These are phyloP conservation scores for Netelia fuscicornis DNA, from an alignment of 2,888 invertebrate species.

Conservation along the genomic window DNA sequence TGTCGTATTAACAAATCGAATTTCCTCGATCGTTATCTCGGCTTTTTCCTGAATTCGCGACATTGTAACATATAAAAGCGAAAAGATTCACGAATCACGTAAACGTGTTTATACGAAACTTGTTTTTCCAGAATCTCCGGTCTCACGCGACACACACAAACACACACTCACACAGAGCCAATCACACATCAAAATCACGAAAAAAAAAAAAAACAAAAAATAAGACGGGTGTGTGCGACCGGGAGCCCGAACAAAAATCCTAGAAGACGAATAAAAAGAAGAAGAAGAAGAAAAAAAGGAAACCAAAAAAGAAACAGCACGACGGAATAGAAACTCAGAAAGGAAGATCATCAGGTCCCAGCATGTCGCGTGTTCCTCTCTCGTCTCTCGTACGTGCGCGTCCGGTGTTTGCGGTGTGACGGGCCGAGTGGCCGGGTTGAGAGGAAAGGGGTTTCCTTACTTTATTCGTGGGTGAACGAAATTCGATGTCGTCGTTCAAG, in stretches of 20 bases:
- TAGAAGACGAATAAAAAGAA: conserved; percentile 52
- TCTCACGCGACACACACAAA: conserved; percentile 2
- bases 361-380: conserved; percentile 43
- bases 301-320: too few species aligned
- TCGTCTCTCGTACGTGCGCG: conserved; percentile 64
- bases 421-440: conserved; percentile 27
- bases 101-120: background rate
- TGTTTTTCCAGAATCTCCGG: background rate
- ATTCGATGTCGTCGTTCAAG: conserved; percentile 68
- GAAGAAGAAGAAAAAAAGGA: background rate
- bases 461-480: conserved; percentile 67
- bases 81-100: background rate
- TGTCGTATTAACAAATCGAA: background rate
- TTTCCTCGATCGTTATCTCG: background rate
- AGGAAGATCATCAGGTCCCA: conserved; percentile 53
- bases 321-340: conserved; percentile 40
- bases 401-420: conserved; percentile 53
- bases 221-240: conserved; percentile 19
- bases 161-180: background rate
- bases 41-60: background rate
- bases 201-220: background rate
- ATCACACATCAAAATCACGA: conserved; percentile 10
- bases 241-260: conserved; percentile 51
- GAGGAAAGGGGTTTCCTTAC: conserved; percentile 51
- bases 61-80: background rate